phyloP scores from a whole-genome alignment of 2,797 vertebrate genomes.

The Bradypodion ventrale region DNA sequence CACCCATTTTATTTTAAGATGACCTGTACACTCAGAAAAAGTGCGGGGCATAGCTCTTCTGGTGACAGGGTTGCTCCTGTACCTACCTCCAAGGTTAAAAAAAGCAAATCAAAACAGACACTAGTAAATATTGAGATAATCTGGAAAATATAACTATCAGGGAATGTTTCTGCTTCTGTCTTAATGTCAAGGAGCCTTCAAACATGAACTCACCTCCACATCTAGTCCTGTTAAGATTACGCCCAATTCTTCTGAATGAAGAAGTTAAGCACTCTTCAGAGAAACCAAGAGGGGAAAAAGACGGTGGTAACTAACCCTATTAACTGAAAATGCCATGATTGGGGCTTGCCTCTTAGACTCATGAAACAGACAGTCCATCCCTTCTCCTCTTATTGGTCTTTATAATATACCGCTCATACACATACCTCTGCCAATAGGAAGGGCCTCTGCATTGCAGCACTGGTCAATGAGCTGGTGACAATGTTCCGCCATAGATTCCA shows the following conservation, averaged over 20 bases:
- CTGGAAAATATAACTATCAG: no score
- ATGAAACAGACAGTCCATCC: no score
- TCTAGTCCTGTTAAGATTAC: not conserved
- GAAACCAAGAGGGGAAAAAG: not conserved
- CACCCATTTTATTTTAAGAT: not conserved
- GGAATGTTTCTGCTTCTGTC: not conserved
- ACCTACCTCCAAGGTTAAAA: not conserved
- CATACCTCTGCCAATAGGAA: constrained; percentile 91
- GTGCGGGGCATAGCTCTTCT: not conserved
- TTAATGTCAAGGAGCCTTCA: not conserved
- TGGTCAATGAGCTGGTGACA: constrained; percentile 97
- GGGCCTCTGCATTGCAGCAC: constrained; percentile 92
- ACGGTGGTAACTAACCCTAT: not conserved
- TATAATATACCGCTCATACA: not conserved
- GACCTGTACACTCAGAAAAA: not conserved
- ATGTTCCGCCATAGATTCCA: constrained; percentile 91
- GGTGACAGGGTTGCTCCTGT: not conserved
- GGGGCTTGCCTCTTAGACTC: no score
- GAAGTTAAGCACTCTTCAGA: not conserved
- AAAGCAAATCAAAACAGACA: not conserved
- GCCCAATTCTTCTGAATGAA: not conserved
- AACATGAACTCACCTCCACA: not conserved
- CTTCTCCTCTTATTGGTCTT: not conserved
- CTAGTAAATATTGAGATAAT: not conserved
- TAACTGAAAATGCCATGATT: not conserved